A percentile compares a stretch with the other conserved stretches of the same genome.
phyloP scores from a whole-genome alignment of 2,113 vertebrate species.

The Gymnorhina tibicen region DNA sequence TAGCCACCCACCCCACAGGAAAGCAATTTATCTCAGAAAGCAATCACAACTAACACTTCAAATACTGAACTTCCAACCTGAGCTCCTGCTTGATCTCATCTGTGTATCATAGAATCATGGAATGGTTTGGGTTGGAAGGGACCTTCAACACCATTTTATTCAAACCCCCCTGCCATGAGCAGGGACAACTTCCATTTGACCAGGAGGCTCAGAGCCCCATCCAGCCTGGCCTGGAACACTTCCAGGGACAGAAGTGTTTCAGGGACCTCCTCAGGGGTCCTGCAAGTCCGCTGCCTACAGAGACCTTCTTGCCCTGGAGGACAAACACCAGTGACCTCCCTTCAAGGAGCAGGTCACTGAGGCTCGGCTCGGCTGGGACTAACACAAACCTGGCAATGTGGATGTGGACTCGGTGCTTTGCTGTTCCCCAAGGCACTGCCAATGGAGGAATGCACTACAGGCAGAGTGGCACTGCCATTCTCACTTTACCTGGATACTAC shows the following conservation, averaged over 20 bases:
- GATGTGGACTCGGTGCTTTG: not conserved
- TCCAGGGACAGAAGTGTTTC: not conserved
- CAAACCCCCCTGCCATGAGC: not conserved
- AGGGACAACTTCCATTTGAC: not conserved
- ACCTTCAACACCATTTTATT: not conserved
- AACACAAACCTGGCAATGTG: not conserved
- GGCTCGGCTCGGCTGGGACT: not conserved
- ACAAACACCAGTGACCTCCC: not conserved
- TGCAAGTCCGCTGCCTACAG: not conserved
- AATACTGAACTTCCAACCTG: not conserved
- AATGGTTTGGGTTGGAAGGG: not conserved
- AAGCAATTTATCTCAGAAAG: not conserved
- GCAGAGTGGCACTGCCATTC: not conserved
- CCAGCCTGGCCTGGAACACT: not conserved
- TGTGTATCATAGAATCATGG: not conserved
- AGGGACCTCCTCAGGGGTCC: not conserved
- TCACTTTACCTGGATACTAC: not conserved
- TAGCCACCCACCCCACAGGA: not conserved
- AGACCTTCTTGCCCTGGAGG: not conserved
- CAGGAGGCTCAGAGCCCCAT: not conserved
- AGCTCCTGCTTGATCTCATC: not conserved
- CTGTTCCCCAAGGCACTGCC: not conserved
- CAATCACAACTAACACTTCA: not conserved
- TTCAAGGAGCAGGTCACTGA: not conserved
- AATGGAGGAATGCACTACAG: not conserved